Conservation (phyloP, 2,797 vertebrate species). For the Pseudochaenichthys georgianus region DNA sequence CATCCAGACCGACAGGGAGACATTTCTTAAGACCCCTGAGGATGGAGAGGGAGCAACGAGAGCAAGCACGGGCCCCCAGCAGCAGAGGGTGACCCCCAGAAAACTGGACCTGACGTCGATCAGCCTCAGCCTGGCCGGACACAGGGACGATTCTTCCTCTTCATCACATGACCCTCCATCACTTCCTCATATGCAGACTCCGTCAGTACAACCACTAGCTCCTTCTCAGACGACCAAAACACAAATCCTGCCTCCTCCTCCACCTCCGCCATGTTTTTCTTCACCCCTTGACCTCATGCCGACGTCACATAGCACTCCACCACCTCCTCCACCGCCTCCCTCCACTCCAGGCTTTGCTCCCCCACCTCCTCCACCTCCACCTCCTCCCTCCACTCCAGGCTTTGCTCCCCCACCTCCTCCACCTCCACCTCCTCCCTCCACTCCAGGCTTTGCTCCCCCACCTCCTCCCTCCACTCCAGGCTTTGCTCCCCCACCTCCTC, state of each 20-base stretch:
- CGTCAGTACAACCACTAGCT: slow-evolving; percentile 30
- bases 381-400: too few relatives aligned
- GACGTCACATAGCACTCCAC: slow-evolving; percentile 27
- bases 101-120: slow-evolving; percentile 89
- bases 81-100: slow-evolving; percentile 80
- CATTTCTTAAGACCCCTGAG: slow-evolving; percentile 87
- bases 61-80: slow-evolving; percentile 71
- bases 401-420: slow-evolving; percentile 45
- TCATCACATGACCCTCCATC: slow-evolving; percentile 42
- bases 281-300: slow-evolving; percentile 20
- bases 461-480: slow-evolving; percentile 26
- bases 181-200: slow-evolving; percentile 46
- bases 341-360: too few relatives aligned
- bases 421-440: too few relatives aligned
- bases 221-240: slow-evolving; percentile 54
- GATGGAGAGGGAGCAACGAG: slow-evolving; percentile 73
- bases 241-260: slow-evolving; percentile 40
- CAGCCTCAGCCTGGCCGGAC: slow-evolving; percentile 77
- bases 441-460: too few relatives aligned
- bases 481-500: slow-evolving; percentile 46
- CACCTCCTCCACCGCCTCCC: slow-evolving; percentile 53
- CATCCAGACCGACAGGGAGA: slow-evolving; percentile 94
- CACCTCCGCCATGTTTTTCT: slow-evolving; percentile 53
- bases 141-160: slow-evolving; percentile 44
- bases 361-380: slow-evolving; percentile 7